Evolutionary conservation across 1,140 invertebrate genomes (phyloP).

Genomic region (Acromyrmex heyeri): DNA sequence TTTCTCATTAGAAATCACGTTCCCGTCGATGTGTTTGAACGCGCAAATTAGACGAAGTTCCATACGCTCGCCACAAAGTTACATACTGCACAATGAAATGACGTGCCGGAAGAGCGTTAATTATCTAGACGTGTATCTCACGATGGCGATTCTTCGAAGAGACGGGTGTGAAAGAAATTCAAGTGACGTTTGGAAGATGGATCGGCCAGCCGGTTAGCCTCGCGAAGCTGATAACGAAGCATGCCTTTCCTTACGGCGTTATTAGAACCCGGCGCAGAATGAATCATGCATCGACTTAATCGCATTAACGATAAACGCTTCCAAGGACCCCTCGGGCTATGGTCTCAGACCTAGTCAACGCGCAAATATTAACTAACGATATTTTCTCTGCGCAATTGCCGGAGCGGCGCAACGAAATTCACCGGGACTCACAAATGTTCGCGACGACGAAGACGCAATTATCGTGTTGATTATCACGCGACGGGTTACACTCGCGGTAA

Average conservation of each 20-base stretch:
- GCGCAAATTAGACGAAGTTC: background rate
- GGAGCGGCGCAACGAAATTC: background rate
- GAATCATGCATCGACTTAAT: slow-evolving; percentile 72
- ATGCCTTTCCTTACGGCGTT: slow-evolving; percentile 45
- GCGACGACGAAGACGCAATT: slow-evolving; percentile 21
- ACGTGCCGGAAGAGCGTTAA: background rate
- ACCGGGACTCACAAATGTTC: background rate
- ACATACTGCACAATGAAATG: background rate
- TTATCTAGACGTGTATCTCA: slow-evolving; percentile 9
- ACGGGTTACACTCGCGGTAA: background rate
- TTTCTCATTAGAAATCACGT: background rate
- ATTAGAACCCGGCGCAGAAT: slow-evolving; percentile 65
- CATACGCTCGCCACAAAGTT: background rate
- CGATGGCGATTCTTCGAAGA: background rate
- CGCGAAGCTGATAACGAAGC: slow-evolving; percentile 31
- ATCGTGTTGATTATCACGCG: slow-evolving; percentile 28
- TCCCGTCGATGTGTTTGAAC: background rate
- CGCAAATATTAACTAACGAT: slow-evolving; percentile 68
- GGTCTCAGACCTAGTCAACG: slow-evolving; percentile 40
- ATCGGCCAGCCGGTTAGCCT: slow-evolving; percentile 11
- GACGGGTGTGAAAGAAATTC: slow-evolving; percentile 39
- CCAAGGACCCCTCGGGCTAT: slow-evolving; percentile 27
- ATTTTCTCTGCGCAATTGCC: slow-evolving; percentile 57
- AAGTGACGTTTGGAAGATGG: slow-evolving; percentile 36
- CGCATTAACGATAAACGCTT: slow-evolving; percentile 65